phyloP scores from a whole-genome alignment of 1,140 invertebrate genomes.

The Saccostrea echinata region DNA sequence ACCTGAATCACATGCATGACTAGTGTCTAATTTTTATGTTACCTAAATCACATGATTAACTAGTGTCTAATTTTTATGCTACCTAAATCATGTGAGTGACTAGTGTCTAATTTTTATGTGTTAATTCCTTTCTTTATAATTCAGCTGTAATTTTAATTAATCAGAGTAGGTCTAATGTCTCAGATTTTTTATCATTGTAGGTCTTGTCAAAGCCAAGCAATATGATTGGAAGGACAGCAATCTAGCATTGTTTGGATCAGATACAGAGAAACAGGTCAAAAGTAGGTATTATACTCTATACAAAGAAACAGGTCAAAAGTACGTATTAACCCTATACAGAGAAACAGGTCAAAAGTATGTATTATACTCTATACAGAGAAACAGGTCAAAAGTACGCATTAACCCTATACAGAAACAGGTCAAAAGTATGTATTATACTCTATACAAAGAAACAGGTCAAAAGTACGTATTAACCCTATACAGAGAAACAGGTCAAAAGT shows the following conservation, averaged over 20 bases:
- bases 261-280: conserved; percentile 74
- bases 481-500: too few relatives aligned
- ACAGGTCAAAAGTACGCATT: not conserved
- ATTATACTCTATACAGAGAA: not conserved
- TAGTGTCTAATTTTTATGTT: too few relatives aligned
- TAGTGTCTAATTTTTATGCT: too few relatives aligned
- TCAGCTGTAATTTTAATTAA: too few relatives aligned
- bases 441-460: not conserved
- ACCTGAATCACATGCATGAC: too few relatives aligned
- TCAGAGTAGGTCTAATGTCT: too few relatives aligned
- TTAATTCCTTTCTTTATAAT: too few relatives aligned
- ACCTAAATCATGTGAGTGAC: too few relatives aligned
- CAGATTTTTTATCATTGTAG: conserved; percentile 38
- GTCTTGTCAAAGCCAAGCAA: conserved; percentile 73
- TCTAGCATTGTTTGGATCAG: conserved; percentile 76
- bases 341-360: conserved; percentile 54
- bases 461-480: not conserved
- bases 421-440: too few relatives aligned
- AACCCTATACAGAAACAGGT: not conserved
- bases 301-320: conserved; percentile 73
- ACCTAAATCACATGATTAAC: too few relatives aligned
- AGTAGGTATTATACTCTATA: conserved; percentile 64
- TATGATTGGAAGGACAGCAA: conserved; percentile 79
- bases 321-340: conserved; percentile 51
- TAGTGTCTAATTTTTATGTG: too few relatives aligned